phyloP scores from a whole-genome alignment of 2,888 invertebrate species.

The Cantharis nigra region DNA sequence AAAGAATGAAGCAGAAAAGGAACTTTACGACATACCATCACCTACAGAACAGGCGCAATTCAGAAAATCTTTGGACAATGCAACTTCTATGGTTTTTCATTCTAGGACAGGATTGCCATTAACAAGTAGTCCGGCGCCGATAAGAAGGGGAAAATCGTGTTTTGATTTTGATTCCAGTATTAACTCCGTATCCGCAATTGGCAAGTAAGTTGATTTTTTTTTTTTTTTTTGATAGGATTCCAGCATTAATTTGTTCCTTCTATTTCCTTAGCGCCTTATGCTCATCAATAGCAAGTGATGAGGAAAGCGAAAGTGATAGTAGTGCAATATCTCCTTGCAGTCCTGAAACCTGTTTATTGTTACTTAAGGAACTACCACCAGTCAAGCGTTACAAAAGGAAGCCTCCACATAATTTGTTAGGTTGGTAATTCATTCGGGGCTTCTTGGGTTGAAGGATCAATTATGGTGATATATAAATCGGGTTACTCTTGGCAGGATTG shows the following conservation, averaged over 20 bases:
- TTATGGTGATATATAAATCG: constrained; percentile 26
- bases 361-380: constrained; percentile 43
- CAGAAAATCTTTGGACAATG: constrained; percentile 74
- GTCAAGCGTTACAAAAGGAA: constrained; percentile 49
- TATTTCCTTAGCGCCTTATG: constrained; percentile 65
- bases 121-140: constrained; percentile 85
- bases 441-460: constrained; percentile 32
- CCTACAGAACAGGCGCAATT: constrained; percentile 74
- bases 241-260: background rate
- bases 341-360: constrained; percentile 49
- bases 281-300: constrained; percentile 57
- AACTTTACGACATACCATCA: constrained; percentile 63
- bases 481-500: constrained; percentile 29
- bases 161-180: constrained; percentile 86
- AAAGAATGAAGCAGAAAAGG: constrained; percentile 20
- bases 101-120: constrained; percentile 79
- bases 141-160: constrained; percentile 74
- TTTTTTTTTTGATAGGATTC: no score
- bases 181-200: constrained; percentile 77
- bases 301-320: constrained; percentile 59
- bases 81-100: constrained; percentile 84
- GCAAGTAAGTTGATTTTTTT: constrained; percentile 63
- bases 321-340: constrained; percentile 57
- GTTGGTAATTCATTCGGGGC: constrained; percentile 47
- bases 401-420: constrained; percentile 53